Evolutionary conservation across 2,797 vertebrate genomes (phyloP).

Genomic region (Ctenosaura bakeri): DNA sequence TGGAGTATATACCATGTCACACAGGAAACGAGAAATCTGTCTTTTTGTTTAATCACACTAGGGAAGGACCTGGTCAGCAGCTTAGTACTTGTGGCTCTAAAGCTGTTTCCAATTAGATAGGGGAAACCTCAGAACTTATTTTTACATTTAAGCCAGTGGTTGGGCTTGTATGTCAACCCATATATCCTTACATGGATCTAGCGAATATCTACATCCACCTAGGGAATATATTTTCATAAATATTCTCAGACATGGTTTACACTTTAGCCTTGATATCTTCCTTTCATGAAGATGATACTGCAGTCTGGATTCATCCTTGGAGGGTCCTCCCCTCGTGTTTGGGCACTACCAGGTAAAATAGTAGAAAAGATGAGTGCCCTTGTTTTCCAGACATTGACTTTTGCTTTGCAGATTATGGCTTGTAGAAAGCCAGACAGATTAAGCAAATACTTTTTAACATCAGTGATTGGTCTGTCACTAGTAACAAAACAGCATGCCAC

Average conservation of each 20-base stretch:
- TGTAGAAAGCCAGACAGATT: not conserved
- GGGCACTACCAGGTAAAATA: not conserved
- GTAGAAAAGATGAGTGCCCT: no score
- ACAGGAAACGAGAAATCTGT: not conserved
- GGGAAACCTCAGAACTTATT: not conserved
- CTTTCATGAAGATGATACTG: not conserved
- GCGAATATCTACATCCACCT: not conserved
- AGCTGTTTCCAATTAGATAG: not conserved
- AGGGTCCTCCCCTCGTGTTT: not conserved
- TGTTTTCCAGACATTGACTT: not conserved
- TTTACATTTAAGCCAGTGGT: not conserved
- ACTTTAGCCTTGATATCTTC: not conserved
- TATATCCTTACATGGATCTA: no score
- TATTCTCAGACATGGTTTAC: not conserved
- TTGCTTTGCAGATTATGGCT: not conserved
- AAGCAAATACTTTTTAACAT: not conserved
- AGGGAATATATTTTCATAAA: not conserved
- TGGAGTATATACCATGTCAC: no score
- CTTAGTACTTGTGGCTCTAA: not conserved
- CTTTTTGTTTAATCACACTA: not conserved
- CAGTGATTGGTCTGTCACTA: conserved; percentile 10
- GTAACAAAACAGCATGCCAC: not conserved
- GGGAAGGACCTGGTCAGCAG: not conserved
- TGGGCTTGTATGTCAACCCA: no score
- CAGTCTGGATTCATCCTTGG: not conserved